phyloP scores from a whole-genome alignment of 2,888 invertebrate species.

The Phyllotreta striolata region DNA sequence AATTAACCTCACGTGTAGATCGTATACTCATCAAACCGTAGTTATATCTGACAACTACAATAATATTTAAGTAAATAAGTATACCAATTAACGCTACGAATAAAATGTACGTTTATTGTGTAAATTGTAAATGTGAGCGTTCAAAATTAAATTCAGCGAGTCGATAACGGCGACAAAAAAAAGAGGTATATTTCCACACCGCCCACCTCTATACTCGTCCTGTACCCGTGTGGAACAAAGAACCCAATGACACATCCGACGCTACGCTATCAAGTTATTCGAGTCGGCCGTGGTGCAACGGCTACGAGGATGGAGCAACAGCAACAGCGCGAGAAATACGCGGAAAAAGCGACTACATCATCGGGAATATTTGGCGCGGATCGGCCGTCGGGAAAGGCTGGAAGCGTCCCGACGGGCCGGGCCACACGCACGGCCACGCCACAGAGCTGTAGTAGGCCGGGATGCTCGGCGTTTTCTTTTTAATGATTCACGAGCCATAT shows the following conservation, averaged over 20 bases:
- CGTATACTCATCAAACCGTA: too few species aligned
- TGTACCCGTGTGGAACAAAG: background rate
- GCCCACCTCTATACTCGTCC: background rate
- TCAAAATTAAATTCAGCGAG: too few species aligned
- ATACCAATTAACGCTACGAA: too few species aligned
- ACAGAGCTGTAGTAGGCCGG: background rate
- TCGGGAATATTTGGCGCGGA: constrained; percentile 4
- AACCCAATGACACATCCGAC: constrained; percentile 19
- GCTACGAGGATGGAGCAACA: constrained; percentile 10
- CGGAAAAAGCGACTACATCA: constrained; percentile 28
- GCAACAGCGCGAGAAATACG: background rate
- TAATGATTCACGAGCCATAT: constrained; percentile 31
- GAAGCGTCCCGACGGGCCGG: constrained; percentile 10
- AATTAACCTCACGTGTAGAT: too few species aligned
- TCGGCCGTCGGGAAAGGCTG: too few species aligned
- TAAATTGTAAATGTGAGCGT: too few species aligned
- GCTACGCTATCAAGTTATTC: constrained; percentile 20
- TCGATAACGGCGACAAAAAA: background rate
- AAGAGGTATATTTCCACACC: background rate
- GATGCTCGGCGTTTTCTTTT: constrained; percentile 18
- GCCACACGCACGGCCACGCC: constrained; percentile 2
- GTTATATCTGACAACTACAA: too few species aligned
- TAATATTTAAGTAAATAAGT: too few species aligned
- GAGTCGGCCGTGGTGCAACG: constrained; percentile 21
- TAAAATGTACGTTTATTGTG: too few species aligned